These are phyloP conservation scores for Tipula unca DNA, from an alignment of 2,888 invertebrate species.

Conservation along the genomic window DNA sequence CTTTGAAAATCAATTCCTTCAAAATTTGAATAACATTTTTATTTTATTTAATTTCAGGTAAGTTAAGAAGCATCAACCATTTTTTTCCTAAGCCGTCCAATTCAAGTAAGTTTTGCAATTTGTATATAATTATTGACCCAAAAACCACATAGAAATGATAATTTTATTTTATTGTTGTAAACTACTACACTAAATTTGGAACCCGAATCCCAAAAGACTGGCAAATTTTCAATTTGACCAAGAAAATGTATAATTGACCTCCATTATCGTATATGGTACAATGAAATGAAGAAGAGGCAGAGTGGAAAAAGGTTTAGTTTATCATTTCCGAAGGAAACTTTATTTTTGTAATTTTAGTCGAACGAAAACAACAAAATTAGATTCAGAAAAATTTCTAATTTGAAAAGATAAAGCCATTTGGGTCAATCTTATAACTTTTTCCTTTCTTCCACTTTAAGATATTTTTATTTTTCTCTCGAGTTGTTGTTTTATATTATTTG, in stretches of 20 bases:
- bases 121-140: too few relatives aligned
- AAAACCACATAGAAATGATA: too few relatives aligned
- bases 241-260: background rate
- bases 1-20: too few relatives aligned
- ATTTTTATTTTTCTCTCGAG: background rate
- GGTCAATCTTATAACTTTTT: background rate
- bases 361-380: background rate
- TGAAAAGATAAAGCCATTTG: background rate
- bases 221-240: background rate
- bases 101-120: background rate
- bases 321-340: background rate
- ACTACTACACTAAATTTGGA: background rate
- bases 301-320: background rate
- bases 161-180: too few relatives aligned
- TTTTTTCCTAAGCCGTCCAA: background rate
- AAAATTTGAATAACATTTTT: too few relatives aligned
- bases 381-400: background rate
- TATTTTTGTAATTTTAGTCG: background rate
- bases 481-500: background rate
- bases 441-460: background rate
- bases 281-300: background rate
- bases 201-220: background rate
- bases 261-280: background rate
- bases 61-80: background rate
- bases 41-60: background rate